Evolutionary conservation across 2,888 invertebrate genomes (phyloP), one percentile per base, ranked within the genome.

Genomic region (Amblyjoppa proteus): DNA sequence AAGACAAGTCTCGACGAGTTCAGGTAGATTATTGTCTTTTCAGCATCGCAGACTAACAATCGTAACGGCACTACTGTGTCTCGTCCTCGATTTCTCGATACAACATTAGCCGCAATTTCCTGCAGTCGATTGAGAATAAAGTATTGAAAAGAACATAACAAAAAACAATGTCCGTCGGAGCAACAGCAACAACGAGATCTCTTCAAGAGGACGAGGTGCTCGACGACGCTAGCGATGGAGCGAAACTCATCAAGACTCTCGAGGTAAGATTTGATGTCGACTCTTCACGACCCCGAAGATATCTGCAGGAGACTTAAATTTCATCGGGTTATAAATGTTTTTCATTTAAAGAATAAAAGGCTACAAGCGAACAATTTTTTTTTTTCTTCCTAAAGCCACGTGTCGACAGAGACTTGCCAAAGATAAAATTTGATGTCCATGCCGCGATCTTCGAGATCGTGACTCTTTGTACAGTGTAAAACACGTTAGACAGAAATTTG

Each of bases 211-310:
- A 90, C 11, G 92, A 91, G 11, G 90, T 91, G 2, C 86, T 89
- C 3, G 89, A 89, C 7, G 90, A 88, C 66, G 88, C 87, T n/a
- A 87, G 88, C 6, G 89, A 91, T 78, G 91, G 90, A 87, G 90
- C 90, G 6, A 93, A 92, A 86, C 86, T 93, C 41, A 87, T 93
- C 56, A 92, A 92, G 87, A 88, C 90, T 45, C 86, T 93, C 25
- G 93, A 93, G 89, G 93, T 93, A 86, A 49, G 68, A 34, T 34
- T 64, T 64, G 20, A 1, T 28, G 11, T 74, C n/a, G 7, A n/a
- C 0, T 20, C 28, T 45, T 41, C 3, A 11, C 11, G 41, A 41
- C 41, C 41, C 41, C 28, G 38, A 31, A n/a, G n/a, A 20, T 28
- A 49, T 49, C 56, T 56, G 9, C 56, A 3, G 1, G 56, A 56